Base-by-base conservation (phyloP, 2,888 invertebrate species). In the Brenthis ino region DNA sequence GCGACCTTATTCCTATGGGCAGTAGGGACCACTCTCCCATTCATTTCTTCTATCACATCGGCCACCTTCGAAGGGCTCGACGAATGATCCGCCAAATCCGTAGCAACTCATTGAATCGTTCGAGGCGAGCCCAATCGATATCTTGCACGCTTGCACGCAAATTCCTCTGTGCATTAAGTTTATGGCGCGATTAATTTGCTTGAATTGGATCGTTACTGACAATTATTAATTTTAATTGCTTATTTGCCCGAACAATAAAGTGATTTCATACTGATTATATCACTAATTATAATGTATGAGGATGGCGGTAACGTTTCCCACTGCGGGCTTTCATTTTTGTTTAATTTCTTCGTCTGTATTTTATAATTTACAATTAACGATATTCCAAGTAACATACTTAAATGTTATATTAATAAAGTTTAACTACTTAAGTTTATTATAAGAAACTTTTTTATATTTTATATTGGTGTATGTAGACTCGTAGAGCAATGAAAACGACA, bases 101-200 rank as follows among this genome's bases (percentile, higher is more conserved):
- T 75, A 73, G 73, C 75, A 76, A 74, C 71, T 74, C 77, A 75
- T 78, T 76, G 70, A 74, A 77, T 79, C 73, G 75, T 74, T 74
- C 75, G 76, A 67, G 63, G 50, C 50, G 67, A 20, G 51, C 73
- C 63, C 72, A 74, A 73, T 74, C 67, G 69, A 74, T 72, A 69
- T 64, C 57, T 68, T 65, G 56, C 54, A 53, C 20, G 50, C n/a
- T 58, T 28, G 28, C 28, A 14, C 12, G 6, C 16, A 12, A 48
- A 20, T 68, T 57, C 55, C 12, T n/a, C 20, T 37, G 43, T 24
- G 43, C 51, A 54, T 66, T 16, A 57, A 43, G 24, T 66, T 58
- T 66, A 66, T 66, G 55, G 55, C 16, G 50, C 56, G 56, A 65
- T 55, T 68, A 65, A 65, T 65, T 60, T 20, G 50, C 6, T 60